Percentiles rank a stretch among this genome's conserved stretches.
Evolutionary conservation across 2,113 vertebrate genomes (phyloP).

Genomic region (Malaclemys terrapin): DNA sequence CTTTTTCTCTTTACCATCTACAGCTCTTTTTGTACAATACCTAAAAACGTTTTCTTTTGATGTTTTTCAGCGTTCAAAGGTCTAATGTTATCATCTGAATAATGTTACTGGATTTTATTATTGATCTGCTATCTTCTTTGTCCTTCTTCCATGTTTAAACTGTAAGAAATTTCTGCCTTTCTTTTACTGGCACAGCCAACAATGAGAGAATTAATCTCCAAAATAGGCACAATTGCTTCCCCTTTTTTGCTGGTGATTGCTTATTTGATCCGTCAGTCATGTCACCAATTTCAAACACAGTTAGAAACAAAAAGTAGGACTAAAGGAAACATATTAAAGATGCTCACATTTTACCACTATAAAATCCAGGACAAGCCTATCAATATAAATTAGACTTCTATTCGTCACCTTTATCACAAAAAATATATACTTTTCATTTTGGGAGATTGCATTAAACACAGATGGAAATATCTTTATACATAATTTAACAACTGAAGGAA

Average conservation of each 20-base stretch:
- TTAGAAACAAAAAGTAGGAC: constrained; percentile 17
- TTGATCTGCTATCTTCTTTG: constrained; percentile 50
- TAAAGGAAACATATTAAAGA: not conserved
- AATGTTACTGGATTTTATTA: constrained; percentile 34
- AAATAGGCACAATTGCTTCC: constrained; percentile 31
- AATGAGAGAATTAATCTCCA: constrained; percentile 47
- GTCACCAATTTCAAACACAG: constrained; percentile 34
- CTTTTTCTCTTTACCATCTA: not conserved
- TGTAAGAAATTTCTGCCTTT: constrained; percentile 22
- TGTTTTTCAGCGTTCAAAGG: constrained; percentile 4
- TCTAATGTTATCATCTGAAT: not conserved
- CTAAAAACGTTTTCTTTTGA: constrained; percentile 34
- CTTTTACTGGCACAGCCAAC: constrained; percentile 37
- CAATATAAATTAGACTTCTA: constrained; percentile 18
- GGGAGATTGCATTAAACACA: constrained; percentile 16
- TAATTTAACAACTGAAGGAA: constrained; percentile 19
- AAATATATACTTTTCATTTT: not conserved
- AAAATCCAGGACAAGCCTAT: not conserved
- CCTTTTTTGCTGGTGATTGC: constrained; percentile 25
- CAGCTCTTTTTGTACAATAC: not conserved
- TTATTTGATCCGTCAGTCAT: constrained; percentile 55
- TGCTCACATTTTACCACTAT: not conserved
- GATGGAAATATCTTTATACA: not conserved
- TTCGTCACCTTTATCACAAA: not conserved
- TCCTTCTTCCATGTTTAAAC: constrained; percentile 42